Base-by-base conservation (phyloP, 2,888 invertebrate species). In the Andrena praecox region DNA sequence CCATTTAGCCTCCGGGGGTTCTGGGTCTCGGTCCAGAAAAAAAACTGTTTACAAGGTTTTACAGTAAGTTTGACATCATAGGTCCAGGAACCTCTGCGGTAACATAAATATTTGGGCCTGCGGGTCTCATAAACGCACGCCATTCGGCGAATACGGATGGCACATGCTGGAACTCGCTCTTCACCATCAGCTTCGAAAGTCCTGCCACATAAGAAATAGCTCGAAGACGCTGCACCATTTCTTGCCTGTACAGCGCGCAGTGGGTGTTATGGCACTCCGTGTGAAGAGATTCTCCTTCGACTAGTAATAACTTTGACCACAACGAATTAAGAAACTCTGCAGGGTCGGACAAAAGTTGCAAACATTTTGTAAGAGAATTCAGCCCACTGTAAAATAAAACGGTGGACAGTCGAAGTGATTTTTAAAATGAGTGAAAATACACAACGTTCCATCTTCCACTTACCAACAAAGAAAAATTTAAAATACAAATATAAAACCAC, bases 101-200 rank as follows among this genome's bases (percentile, higher is more conserved):
- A 75, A 60, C 70, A 52, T 84, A 89, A 90, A 90, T 86, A 87
- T 89, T 90, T 90, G 80, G 78, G 67, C 52, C 71, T 31, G 54
- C 66, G 60, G 75, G 56, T 83, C 86, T 84, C 85, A 74, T 85
- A 85, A 87, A 88, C 81, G 79, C 85, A 71, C 60, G 83, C 74
- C 29, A 42, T 85, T 84, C 88, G 56, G 12, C 75, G 86, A 80
- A 87, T 83, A 81, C 64, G 77, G 16, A 27, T 48, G 42, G 64
- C 81, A 81, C 60, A 71, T 72, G 74, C 59, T 80, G 56, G 16
- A 70, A 60, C 64, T 68, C 56, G 66, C 73, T 76, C 74, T 70
- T 71, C 77, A 56, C 70, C 62, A 76, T 81, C 64, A 67, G 35
- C 52, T 75, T 76, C 59, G 52, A 56, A 80, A 62, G 48, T 80